Evolutionary conservation across 2,888 invertebrate genomes (phyloP).

Genomic region (Griposia aprilina): DNA sequence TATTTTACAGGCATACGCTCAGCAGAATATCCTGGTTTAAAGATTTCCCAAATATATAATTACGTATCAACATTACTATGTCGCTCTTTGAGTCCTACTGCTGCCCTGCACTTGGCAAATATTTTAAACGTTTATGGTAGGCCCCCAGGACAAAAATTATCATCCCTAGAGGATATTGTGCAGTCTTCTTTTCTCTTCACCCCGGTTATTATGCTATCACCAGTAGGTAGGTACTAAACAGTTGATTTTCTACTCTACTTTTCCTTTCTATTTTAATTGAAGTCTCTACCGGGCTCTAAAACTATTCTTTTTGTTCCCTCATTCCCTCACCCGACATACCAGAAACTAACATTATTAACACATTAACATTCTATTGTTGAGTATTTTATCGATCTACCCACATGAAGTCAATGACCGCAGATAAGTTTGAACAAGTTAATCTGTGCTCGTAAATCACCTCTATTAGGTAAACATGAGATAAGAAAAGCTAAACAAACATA

Average conservation of each 20-base stretch:
- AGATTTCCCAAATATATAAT: neutral
- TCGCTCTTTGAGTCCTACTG: too few relatives aligned
- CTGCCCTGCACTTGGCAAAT: too few relatives aligned
- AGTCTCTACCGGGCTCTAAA: neutral
- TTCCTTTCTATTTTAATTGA: neutral
- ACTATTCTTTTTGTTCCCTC: neutral
- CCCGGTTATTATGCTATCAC: neutral
- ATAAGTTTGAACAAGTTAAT: conserved; percentile 64
- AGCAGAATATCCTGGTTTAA: neutral
- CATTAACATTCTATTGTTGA: conserved; percentile 55
- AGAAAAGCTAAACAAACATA: conserved; percentile 46
- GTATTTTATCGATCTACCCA: conserved; percentile 53
- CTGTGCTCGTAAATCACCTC: conserved; percentile 64
- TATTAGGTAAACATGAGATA: conserved; percentile 65
- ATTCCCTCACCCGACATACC: conserved; percentile 10
- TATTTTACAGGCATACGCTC: neutral
- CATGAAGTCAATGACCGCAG: conserved; percentile 59
- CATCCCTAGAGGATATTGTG: neutral
- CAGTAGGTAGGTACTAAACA: neutral
- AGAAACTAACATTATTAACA: conserved; percentile 25
- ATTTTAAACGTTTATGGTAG: too few relatives aligned
- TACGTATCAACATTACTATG: too few relatives aligned
- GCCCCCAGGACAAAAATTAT: neutral
- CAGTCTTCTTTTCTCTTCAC: neutral
- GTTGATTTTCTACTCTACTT: neutral